Evolutionary conservation across 2,113 vertebrate species (phyloP).

Genomic region (Archocentrus centrarchus): DNA sequence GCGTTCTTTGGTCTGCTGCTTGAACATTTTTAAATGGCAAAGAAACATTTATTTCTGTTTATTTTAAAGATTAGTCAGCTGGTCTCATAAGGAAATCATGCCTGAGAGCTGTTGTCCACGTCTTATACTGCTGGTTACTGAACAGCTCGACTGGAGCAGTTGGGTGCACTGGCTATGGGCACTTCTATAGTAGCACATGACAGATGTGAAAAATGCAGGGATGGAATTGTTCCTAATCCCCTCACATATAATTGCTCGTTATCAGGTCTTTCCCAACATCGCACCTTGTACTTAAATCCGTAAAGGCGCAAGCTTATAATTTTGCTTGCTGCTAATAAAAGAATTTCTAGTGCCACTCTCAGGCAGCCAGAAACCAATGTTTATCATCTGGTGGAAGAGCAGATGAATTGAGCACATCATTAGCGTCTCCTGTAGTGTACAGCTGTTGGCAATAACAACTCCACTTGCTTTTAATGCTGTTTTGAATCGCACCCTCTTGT

Average conservation of each 20-base stretch:
- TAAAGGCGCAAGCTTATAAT: background rate
- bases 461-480: background rate
- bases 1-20: constrained; percentile 6
- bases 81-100: background rate
- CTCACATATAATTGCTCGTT: background rate
- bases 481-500: background rate
- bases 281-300: background rate
- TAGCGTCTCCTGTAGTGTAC: background rate
- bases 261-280: background rate
- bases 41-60: background rate
- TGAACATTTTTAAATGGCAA: constrained; percentile 14
- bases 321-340: background rate
- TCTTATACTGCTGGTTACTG: background rate
- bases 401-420: background rate
- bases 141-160: background rate
- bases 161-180: background rate
- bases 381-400: background rate
- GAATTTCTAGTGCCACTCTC: background rate
- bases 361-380: background rate
- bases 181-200: background rate
- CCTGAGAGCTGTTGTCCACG: background rate
- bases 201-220: background rate
- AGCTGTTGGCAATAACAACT: background rate
- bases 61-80: background rate
- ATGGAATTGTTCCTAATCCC: background rate